A percentile compares a stretch with the other conserved stretches of the same genome.
Conservation (phyloP, 2,113 vertebrate genomes). For the Lophochroa leadbeateri region DNA sequence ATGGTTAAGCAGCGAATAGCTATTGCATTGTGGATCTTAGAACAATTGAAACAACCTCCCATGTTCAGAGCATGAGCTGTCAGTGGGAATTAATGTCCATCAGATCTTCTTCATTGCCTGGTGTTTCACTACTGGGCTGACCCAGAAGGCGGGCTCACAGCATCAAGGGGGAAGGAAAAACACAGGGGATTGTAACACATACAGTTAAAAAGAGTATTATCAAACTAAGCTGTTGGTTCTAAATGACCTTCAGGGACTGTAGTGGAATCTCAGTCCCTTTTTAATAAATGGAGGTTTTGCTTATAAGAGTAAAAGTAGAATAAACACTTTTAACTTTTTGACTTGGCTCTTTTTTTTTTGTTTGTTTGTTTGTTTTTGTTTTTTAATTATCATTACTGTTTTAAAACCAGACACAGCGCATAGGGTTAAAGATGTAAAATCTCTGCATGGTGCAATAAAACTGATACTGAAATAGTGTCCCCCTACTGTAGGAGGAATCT, state of each 20-base stretch:
- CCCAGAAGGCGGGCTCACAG: background rate
- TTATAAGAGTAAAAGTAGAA: background rate
- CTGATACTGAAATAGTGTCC: constrained; percentile 57
- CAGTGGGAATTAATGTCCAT: background rate
- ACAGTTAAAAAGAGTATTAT: background rate
- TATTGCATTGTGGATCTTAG: background rate
- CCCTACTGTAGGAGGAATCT: constrained; percentile 55
- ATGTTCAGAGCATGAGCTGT: background rate
- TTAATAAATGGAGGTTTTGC: background rate
- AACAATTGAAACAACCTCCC: background rate
- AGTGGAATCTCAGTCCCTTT: background rate
- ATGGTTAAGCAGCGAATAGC: background rate
- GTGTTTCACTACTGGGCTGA: background rate
- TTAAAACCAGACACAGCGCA: background rate
- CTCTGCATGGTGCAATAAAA: constrained; percentile 23
- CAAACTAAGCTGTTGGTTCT: background rate
- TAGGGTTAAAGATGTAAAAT: constrained; percentile 35
- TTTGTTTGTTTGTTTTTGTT: background rate
- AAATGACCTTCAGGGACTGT: background rate
- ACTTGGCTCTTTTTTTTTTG: background rate
- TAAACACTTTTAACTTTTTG: background rate
- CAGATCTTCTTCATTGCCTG: background rate
- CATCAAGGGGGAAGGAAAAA: background rate
- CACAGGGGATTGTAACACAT: background rate
- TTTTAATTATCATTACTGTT: background rate